Evolutionary conservation across 2,888 invertebrate genomes (phyloP), one percentile per base, ranked within the genome.

Genomic region (Ennomos erosarius): DNA sequence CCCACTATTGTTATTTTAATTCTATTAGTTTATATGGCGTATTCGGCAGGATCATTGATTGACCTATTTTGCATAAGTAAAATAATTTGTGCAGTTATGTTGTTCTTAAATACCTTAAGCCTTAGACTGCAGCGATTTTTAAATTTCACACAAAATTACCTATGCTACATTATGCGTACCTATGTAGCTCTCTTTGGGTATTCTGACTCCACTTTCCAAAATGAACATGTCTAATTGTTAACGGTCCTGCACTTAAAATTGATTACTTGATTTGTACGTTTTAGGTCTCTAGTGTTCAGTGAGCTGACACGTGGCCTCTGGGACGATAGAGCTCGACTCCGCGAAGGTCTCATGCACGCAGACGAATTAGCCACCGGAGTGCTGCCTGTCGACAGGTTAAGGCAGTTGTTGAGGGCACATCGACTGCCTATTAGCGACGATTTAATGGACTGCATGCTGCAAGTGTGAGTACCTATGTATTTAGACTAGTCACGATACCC

Each of bases 261-360:
- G 89, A 92, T 88, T 16, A 3, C 16, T 16, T 16, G 37, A 42
- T n/a, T 16, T 12, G 44, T 11, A 16, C 16, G 16, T 16, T 26
- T n/a, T 64, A 95, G 97, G 62, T 94, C 96, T 0, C 85, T 96
- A 38, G 94, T 96, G 3, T 95, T 97, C 62, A 93, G 95, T 11
- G 95, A 96, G 60, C 76, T 97, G 39, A 94, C 94, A n/a, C 93
- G 96, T 33, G 93, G 93, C 4, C 79, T 97, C 3, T 97, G 96
- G 96, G 94, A 96, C 71, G 95, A 95, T 59, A 90, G 95, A 2
- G 80, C 74, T 0, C 84, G 88, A 4, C 78, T 92, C 0, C 78
- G 70, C 9, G 92, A 92, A 50, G 89, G 90, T 0, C 62, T 92
- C 6, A 33, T 77, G 46, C 92, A 91, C 59, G 87, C 87, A 0